Conservation (phyloP, 2,113 vertebrate genomes). For the Synchiropus splendidus region DNA sequence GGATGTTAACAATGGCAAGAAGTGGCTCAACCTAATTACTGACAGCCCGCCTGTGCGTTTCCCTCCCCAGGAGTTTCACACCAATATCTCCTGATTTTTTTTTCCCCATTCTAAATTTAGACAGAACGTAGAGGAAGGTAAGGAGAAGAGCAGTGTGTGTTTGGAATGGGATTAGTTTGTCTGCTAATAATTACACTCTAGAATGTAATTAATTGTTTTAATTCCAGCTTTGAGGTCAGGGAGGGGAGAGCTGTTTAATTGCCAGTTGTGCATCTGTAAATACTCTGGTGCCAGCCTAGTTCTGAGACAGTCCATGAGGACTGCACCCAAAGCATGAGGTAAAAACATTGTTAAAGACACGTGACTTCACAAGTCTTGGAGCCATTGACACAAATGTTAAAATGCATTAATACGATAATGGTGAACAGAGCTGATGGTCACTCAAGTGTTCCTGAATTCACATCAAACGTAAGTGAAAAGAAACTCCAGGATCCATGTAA, state of each 20-base stretch:
- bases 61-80: slow-evolving; percentile 36
- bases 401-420: too few relatives aligned
- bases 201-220: slow-evolving; percentile 67
- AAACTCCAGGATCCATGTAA: too few relatives aligned
- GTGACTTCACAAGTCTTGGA: too few relatives aligned
- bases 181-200: slow-evolving; percentile 55
- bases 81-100: slow-evolving; percentile 24
- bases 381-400: too few relatives aligned
- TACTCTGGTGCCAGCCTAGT: slow-evolving; percentile 22
- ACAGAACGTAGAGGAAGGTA: slow-evolving; percentile 41
- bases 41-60: slow-evolving; percentile 18
- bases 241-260: slow-evolving; percentile 48
- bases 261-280: slow-evolving; percentile 51
- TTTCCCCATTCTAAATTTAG: slow-evolving; percentile 59
- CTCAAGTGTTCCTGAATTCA: too few relatives aligned
- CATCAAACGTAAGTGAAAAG: too few relatives aligned
- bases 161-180: slow-evolving; percentile 11
- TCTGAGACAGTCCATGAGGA: too few relatives aligned
- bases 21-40: slow-evolving; percentile 69
- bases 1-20: slow-evolving; percentile 65
- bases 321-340: too few relatives aligned
- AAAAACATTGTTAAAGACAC: too few relatives aligned
- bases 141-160: slow-evolving; percentile 18
- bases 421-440: too few relatives aligned
- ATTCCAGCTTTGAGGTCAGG: slow-evolving; percentile 54